These are phyloP conservation scores for Ataeniobius toweri DNA, from an alignment of 2,797 vertebrate species.

Conservation along the genomic window DNA sequence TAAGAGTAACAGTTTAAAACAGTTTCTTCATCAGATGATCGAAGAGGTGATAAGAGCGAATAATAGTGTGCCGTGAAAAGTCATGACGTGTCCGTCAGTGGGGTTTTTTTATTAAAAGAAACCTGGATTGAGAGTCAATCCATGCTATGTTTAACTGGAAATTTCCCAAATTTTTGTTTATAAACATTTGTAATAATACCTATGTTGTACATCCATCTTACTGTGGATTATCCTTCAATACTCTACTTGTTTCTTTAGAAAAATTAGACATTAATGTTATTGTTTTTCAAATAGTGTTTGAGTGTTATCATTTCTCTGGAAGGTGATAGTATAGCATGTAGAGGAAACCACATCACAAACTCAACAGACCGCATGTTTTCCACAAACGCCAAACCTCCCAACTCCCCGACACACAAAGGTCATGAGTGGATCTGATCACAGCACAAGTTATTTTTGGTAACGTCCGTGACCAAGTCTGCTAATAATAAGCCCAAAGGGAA, in stretches of 20 bases:
- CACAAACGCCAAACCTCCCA: background rate
- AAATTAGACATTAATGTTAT: background rate
- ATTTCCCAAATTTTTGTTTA: background rate
- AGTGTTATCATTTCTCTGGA: background rate
- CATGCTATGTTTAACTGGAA: background rate
- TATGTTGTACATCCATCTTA: background rate
- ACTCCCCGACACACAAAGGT: constrained; percentile 21
- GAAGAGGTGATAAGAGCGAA: background rate
- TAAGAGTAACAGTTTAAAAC: background rate
- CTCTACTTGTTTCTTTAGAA: background rate
- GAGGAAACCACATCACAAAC: background rate
- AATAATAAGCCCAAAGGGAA: constrained; percentile 61
- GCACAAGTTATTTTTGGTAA: constrained; percentile 36
- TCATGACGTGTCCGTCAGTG: constrained; percentile 21
- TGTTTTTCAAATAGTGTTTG: background rate
- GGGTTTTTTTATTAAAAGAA: constrained; percentile 20
- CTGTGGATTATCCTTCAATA: background rate
- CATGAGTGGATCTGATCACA: constrained; percentile 44
- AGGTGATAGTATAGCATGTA: constrained; percentile 1
- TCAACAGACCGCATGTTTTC: background rate
- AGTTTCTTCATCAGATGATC: constrained; percentile 38
- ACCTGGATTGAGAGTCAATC: background rate
- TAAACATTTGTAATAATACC: background rate
- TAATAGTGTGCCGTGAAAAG: constrained; percentile 19
- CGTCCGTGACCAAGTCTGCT: constrained; percentile 35